phyloP scores from a whole-genome alignment of 2,888 invertebrate genomes.

The Drosophila aldrichi region DNA sequence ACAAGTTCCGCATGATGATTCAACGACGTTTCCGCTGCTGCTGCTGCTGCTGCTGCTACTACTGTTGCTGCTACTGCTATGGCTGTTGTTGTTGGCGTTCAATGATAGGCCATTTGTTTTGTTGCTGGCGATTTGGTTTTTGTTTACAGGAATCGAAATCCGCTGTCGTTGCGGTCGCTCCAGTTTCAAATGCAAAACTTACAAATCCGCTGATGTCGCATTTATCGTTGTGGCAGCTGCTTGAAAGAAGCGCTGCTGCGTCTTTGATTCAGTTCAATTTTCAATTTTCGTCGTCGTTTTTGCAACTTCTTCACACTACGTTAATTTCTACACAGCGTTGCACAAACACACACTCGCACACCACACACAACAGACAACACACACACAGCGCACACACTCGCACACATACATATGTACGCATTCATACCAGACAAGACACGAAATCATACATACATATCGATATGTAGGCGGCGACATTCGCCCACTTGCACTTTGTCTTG shows the following conservation, averaged over 20 bases:
- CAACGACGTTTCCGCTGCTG: conserved; percentile 67
- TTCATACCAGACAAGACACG: conserved; percentile 19
- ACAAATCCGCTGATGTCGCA: conserved; percentile 26
- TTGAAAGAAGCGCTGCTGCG: conserved; percentile 18
- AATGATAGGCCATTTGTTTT: conserved; percentile 44
- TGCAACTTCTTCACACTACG: conserved; percentile 68
- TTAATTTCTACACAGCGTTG: conserved; percentile 70
- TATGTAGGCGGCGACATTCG: conserved; percentile 58
- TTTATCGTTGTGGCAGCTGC: conserved; percentile 45
- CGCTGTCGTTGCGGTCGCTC: conserved; percentile 9
- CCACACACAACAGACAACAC: conserved; percentile 9
- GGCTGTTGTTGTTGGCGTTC: conserved; percentile 12
- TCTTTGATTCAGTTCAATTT: conserved; percentile 23
- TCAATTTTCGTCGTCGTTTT: conserved; percentile 46
- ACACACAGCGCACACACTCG: conserved; percentile 4
- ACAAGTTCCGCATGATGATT: conserved; percentile 77
- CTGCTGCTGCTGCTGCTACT: conserved; percentile 6
- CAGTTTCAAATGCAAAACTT: conserved; percentile 25
- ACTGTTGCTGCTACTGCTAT: conserved; percentile 20
- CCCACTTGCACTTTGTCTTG: conserved; percentile 59
- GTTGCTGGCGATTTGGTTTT: conserved; percentile 43
- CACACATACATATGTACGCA: neutral
- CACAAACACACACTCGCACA: conserved; percentile 40
- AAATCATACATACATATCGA: conserved; percentile 52
- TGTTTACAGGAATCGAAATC: conserved; percentile 56